Base-by-base conservation (phyloP, 2,888 invertebrate species). In the Eristalis intricaria region DNA sequence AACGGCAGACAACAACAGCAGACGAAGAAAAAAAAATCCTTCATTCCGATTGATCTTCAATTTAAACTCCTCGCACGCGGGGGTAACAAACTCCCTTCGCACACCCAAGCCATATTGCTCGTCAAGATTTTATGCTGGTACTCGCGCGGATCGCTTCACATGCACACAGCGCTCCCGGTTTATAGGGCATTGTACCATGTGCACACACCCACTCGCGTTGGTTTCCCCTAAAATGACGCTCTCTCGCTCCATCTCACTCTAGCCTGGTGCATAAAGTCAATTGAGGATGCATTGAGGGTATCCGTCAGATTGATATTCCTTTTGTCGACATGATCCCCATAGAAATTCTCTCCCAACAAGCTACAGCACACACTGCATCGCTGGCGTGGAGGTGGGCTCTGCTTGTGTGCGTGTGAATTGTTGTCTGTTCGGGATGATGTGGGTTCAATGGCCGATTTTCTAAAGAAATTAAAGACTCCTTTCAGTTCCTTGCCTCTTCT, bases 361-460 rank as follows among this genome's bases (percentile, higher is more conserved):
- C 64, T n/a, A n/a, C 50, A 19, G n/a, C 50, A 50, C 29, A 11
- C 50, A 38, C 7, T 4, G 66, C 50, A 43, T 32, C 32, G 32
- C 4, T 19, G 5, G 22, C 35, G 43, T 23, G 32, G 56, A 56
- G n/a, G 8, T 26, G 26, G 26, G 68, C 50, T 26, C 22, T 65
- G 40, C 58, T 32, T 61, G 65, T 29, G 56, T 61, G 66, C 38
- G 66, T 63, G 76, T 66, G 73, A 68, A 7, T 19, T 63, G 29
- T 29, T 29, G 63, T 71, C 83, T 83, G 56, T 1, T 23, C 64
- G 80, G 83, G 74, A 71, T 73, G 79, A 75, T 58, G 50, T 29
- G 87, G 74, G 87, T 84, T 87, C 87, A 87, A 87, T 76, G 87
- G 3, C 87, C 87, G 87, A 87, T 87, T 87, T 87, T 80, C 76